Conservation (phyloP, 2,888 invertebrate genomes). For the Parnassius glacialis region DNA sequence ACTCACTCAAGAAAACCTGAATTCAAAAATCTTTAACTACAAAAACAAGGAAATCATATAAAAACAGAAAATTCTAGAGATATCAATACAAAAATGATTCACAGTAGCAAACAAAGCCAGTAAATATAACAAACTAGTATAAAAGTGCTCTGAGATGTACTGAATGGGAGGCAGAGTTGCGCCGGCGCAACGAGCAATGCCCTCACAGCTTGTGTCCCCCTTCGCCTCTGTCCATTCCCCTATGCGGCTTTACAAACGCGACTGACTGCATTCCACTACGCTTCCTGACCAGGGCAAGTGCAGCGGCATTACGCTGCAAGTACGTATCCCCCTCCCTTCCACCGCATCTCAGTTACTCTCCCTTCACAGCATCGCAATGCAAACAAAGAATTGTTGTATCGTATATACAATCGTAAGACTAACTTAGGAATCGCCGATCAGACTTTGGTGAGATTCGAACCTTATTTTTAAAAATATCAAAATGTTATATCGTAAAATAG, state of each 20-base stretch:
- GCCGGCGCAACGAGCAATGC: conserved; percentile 74
- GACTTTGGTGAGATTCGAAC: not conserved
- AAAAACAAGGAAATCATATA: no score
- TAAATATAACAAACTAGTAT: conserved; percentile 35
- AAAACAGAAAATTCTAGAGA: not conserved
- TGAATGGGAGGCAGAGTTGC: conserved; percentile 69
- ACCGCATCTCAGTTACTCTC: conserved; percentile 31
- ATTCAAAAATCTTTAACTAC: no score
- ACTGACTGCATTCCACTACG: conserved; percentile 80
- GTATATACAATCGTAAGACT: conserved; percentile 4
- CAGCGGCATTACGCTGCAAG: conserved; percentile 74
- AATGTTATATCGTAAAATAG: conserved; percentile 20
- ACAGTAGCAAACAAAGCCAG: conserved; percentile 14
- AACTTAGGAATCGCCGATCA: conserved; percentile 2
- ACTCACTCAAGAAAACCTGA: no score
- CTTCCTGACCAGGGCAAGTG: conserved; percentile 80
- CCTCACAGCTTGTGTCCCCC: conserved; percentile 38
- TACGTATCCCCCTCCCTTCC: conserved; percentile 51
- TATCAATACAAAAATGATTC: not conserved
- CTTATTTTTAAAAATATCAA: not conserved
- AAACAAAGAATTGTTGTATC: conserved; percentile 27
- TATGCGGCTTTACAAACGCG: conserved; percentile 65
- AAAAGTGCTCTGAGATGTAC: conserved; percentile 47
- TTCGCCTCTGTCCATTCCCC: conserved; percentile 38
- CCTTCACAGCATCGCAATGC: conserved; percentile 47